Percentiles rank a stretch among this genome's conserved stretches.
These are phyloP conservation scores for Apamea anceps DNA, from an alignment of 2,888 invertebrate genomes.

Conservation along the genomic window DNA sequence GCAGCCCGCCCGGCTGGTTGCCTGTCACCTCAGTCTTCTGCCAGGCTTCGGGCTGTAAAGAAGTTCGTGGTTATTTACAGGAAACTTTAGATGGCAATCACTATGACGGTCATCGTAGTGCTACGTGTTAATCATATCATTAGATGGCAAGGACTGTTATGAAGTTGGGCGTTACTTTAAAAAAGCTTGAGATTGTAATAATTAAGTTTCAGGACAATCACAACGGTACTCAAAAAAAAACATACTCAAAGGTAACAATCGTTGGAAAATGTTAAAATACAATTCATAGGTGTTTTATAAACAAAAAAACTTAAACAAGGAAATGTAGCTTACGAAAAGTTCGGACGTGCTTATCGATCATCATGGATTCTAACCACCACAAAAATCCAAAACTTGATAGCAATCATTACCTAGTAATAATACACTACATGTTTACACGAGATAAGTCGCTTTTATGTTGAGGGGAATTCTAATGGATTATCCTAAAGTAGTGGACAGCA, in stretches of 20 bases:
- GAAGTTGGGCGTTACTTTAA: neutral
- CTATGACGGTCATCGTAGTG: neutral
- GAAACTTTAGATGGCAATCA: neutral
- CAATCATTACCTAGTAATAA: neutral
- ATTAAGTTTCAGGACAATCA: neutral
- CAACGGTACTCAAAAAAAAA: neutral
- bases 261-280: neutral
- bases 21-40: constrained; percentile 83
- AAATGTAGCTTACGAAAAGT: neutral
- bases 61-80: neutral
- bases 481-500: constrained; percentile 19
- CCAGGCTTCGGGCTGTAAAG: constrained; percentile 83
- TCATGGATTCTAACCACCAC: neutral
- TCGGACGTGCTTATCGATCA: too few relatives aligned
- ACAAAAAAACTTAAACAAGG: neutral
- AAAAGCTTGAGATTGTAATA: neutral
- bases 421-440: neutral
- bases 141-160: constrained; percentile 70
- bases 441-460: constrained; percentile 40
- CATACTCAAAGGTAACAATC: neutral
- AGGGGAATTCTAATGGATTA: constrained; percentile 36
- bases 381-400: neutral
- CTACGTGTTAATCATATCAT: neutral
- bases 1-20: constrained; percentile 81
- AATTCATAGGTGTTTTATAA: neutral